Conservation (phyloP, 2,797 vertebrate species). For the Sciaenops ocellatus region DNA sequence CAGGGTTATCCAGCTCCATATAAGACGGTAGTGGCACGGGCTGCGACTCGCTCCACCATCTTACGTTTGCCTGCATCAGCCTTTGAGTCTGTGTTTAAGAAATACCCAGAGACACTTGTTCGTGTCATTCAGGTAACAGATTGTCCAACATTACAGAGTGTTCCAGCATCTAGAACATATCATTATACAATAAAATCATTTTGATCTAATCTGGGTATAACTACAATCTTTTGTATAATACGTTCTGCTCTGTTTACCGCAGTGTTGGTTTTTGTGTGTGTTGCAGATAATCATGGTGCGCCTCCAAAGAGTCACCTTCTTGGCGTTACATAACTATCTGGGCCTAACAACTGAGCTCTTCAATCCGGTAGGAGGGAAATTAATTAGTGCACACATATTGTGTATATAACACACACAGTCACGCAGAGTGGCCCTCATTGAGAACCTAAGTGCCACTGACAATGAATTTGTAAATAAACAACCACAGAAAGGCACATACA, state of each 20-base stretch:
- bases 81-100: conserved; percentile 94
- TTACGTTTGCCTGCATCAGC: conserved; percentile 92
- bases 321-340: conserved; percentile 95
- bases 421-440: conserved; percentile 19
- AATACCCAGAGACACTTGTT: conserved; percentile 96
- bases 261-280: conserved; percentile 42
- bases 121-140: conserved; percentile 92
- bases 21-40: conserved; percentile 92
- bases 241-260: conserved; percentile 39
- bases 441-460: conserved; percentile 26
- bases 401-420: conserved; percentile 23
- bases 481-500: conserved; percentile 17
- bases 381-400: conserved; percentile 22
- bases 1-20: conserved; percentile 95
- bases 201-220: conserved; percentile 12
- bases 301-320: conserved; percentile 95
- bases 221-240: conserved; percentile 5
- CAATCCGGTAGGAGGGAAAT: conserved; percentile 83
- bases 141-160: not conserved
- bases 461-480: conserved; percentile 42
- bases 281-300: conserved; percentile 97
- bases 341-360: conserved; percentile 97
- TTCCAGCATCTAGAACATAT: not conserved
- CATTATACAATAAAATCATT: conserved; percentile 5
- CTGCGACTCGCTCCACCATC: conserved; percentile 90